A percentile compares a stretch with the other conserved stretches of the same genome.
Evolutionary conservation across 2,888 invertebrate species (phyloP).

Genomic region (Limenitis arthemis): DNA sequence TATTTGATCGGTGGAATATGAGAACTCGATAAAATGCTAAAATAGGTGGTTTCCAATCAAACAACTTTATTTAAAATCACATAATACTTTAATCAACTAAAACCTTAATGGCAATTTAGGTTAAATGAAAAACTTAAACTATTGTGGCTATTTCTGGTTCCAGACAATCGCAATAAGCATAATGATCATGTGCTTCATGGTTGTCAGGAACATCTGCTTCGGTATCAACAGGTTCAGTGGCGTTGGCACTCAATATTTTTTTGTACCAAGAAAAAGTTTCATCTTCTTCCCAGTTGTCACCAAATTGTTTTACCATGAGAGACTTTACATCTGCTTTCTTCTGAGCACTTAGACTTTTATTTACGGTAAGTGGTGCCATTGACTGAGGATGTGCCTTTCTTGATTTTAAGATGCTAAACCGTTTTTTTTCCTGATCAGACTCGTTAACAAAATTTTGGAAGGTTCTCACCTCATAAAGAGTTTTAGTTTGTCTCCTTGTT

Average conservation of each 20-base stretch:
- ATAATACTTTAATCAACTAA: too few species aligned
- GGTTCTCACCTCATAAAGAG: conserved; percentile 7
- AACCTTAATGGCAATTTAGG: too few species aligned
- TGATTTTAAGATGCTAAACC: not conserved
- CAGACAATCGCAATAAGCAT: too few species aligned
- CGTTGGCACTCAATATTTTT: conserved; percentile 4
- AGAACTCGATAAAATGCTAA: too few species aligned
- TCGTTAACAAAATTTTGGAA: conserved; percentile 4
- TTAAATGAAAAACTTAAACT: too few species aligned
- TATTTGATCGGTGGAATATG: too few species aligned
- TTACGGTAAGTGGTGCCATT: conserved; percentile 5
- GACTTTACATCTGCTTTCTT: conserved; percentile 8
- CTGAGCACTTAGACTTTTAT: conserved; percentile 1
- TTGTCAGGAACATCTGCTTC: conserved; percentile 4
- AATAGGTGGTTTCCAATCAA: too few species aligned
- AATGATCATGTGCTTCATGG: not conserved
- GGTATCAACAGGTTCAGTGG: conserved; percentile 2
- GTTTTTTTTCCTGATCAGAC: conserved; percentile 4
- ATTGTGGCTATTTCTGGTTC: too few species aligned
- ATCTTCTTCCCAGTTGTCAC: conserved; percentile 3
- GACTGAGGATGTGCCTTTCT: conserved; percentile 5
- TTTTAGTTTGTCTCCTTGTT: conserved; percentile 9
- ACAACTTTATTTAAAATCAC: too few species aligned
- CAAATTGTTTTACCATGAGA: conserved; percentile 6
- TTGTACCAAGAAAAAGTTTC: conserved; percentile 7